Conservation (phyloP, 2,888 invertebrate genomes). For the Caenorhabditis drosophilae region DNA sequence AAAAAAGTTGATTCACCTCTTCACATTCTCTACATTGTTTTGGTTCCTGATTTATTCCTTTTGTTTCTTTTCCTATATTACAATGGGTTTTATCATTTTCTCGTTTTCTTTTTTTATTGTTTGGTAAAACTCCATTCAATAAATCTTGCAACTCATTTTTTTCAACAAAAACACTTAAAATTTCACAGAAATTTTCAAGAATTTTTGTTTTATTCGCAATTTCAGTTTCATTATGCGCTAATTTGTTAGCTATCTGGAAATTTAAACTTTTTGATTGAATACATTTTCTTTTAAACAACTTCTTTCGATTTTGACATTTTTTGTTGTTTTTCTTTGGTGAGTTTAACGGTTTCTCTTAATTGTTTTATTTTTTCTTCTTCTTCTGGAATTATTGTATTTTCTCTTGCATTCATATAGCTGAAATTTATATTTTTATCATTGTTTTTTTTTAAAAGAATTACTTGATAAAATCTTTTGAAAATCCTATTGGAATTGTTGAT, state of each 20-base stretch:
- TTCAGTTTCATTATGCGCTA: background rate
- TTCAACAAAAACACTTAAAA: background rate
- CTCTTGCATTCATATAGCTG: conserved; percentile 57
- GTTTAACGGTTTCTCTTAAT: conserved; percentile 7
- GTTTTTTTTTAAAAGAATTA: background rate
- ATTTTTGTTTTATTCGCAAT: conserved; percentile 4
- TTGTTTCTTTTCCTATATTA: background rate
- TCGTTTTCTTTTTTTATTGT: background rate
- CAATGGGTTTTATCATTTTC: conserved; percentile 1
- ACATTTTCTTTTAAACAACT: background rate
- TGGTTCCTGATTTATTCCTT: background rate
- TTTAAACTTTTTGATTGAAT: background rate
- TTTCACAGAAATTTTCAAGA: background rate
- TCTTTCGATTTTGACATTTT: conserved; percentile 9
- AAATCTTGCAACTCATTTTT: background rate
- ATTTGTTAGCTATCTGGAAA: too few species aligned
- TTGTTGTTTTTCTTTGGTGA: conserved; percentile 14
- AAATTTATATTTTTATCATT: conserved; percentile 2
- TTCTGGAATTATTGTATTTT: conserved; percentile 41
- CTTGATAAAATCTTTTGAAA: conserved; percentile 45
- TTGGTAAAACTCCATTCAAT: background rate
- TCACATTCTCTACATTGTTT: background rate
- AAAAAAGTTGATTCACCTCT: background rate
- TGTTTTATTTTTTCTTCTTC: conserved; percentile 44
- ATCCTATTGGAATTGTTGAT: conserved; percentile 30